phyloP scores from a whole-genome alignment of 2,888 invertebrate genomes.

The Eledone cirrhosa region DNA sequence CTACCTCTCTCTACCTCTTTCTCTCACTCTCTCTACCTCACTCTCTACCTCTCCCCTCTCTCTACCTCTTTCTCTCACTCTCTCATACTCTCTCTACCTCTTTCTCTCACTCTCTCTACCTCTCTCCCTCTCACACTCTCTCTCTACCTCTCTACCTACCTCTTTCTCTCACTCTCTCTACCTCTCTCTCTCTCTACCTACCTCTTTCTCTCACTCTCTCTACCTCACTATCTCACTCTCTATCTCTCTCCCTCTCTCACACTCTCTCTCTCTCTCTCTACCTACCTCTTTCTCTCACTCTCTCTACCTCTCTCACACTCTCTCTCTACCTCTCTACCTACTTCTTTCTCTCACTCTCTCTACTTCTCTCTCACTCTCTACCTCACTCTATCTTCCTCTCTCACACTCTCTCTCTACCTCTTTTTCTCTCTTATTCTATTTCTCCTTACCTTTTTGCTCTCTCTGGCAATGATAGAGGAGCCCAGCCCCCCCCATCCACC shows the following conservation, averaged over 20 bases:
- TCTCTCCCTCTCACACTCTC: background rate
- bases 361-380: no score
- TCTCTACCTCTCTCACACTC: no score
- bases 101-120: background rate
- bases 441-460: no score
- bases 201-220: background rate
- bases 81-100: background rate
- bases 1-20: background rate
- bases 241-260: background rate
- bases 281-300: no score
- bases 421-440: no score
- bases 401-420: no score
- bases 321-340: no score
- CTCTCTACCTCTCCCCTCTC: background rate
- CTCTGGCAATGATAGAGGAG: no score
- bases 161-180: background rate
- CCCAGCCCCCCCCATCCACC: no score
- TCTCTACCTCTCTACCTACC: background rate
- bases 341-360: no score
- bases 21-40: background rate
- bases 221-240: background rate
- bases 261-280: no score
- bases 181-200: background rate
- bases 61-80: background rate
- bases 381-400: no score